phyloP scores from a whole-genome alignment of 2,113 vertebrate genomes.

The Microcebus jonahi region DNA sequence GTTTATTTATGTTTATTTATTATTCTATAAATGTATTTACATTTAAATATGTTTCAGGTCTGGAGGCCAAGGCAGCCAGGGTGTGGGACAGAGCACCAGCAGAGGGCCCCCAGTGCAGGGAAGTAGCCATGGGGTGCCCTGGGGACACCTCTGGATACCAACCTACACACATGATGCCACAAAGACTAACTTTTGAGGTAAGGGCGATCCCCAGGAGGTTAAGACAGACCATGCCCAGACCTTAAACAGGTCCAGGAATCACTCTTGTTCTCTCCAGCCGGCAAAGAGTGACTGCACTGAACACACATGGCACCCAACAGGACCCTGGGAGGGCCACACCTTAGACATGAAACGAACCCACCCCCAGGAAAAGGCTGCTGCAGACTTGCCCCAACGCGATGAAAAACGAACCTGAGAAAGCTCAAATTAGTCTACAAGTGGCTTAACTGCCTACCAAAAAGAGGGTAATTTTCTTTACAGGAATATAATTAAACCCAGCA shows the following conservation, averaged over 20 bases:
- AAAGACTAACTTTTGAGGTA: not conserved
- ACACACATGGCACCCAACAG: no score
- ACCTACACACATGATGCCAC: not conserved
- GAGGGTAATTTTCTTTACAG: not conserved
- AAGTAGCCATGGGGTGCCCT: accelerated
- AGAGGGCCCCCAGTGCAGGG: not conserved
- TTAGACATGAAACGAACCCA: not conserved
- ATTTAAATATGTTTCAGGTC: not conserved
- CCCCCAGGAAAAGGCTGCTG: not conserved
- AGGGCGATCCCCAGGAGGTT: not conserved
- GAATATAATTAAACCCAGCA: accelerated
- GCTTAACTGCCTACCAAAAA: not conserved
- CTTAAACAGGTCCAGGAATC: not conserved
- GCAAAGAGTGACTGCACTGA: accelerated
- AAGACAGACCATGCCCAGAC: not conserved
- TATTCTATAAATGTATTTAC: not conserved
- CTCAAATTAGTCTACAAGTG: not conserved
- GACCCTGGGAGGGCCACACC: not conserved
- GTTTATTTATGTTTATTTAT: not conserved
- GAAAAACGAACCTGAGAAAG: not conserved
- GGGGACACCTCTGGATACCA: not conserved
- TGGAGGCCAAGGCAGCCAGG: not conserved
- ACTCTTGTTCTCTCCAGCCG: not conserved
- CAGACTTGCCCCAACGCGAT: accelerated
- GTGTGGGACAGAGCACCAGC: not conserved